Base-by-base conservation (phyloP, 2,888 invertebrate genomes). In the Trichogramma dendrolimi region DNA sequence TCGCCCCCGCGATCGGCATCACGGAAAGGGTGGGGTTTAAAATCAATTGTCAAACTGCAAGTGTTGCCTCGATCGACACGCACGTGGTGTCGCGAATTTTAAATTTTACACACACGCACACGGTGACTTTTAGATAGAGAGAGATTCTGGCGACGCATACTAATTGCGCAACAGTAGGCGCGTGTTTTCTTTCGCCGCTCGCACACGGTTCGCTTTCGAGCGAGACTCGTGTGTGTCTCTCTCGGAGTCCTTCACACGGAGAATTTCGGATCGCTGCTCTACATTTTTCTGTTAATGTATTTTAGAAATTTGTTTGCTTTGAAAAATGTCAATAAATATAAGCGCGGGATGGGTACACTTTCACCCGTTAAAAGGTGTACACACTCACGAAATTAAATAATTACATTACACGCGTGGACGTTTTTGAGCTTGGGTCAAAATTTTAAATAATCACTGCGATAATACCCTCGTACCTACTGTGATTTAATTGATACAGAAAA, bases 41-140 rank as follows among this genome's bases (percentile, higher is more conserved):
- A 75, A 74, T 78, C 73, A 78, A 78, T 79, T 79, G 79, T 27
- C 27, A 27, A 27, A 27, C 27, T 27, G 78, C 79, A 78, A 74
- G 72, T 73, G 63, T 63, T 67, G 70, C 69, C 68, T 68, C 70
- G 39, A 42, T 40, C 52, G 11, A 8, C 8, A 7, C 68, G 69
- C 67, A 68, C 63, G 71, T 58, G 54, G 62, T 67, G 77, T 70
- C 68, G 57, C 55, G 79, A 79, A 79, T 79, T 74, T 77, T 72
- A 78, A 27, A 27, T 27, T 27, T 27, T 27, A 27, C 14, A 2
- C 27, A 27, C 27, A 27, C n/a, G n/a, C 27, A 27, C 27, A 27
- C 27, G 27, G 27, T 27, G 27, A 27, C 27, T 27, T 27, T 27
- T 27, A 27, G 27, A 27, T 27, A 27, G 1, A 27, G 27, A 27